A percentile compares a stretch with the other conserved stretches of the same genome.
phyloP scores from a whole-genome alignment of 1,140 invertebrate species.

The Micrasema minimum region DNA sequence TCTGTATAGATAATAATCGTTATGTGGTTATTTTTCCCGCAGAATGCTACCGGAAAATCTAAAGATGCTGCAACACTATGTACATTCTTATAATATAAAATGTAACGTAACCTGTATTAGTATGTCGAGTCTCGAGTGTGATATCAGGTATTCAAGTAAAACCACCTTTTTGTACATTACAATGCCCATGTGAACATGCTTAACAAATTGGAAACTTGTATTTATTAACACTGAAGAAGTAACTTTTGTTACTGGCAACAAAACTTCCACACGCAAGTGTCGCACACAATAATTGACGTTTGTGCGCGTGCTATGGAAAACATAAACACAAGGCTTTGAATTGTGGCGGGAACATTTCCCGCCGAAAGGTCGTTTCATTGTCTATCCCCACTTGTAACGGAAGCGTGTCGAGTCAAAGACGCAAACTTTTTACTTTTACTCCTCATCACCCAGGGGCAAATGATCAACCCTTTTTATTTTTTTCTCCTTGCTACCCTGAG shows the following conservation, averaged over 20 bases:
- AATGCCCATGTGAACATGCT: too few relatives aligned
- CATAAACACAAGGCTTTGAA: conserved; percentile 33
- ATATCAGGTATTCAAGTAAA: too few relatives aligned
- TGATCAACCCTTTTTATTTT: not conserved
- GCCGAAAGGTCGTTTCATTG: conserved; percentile 41
- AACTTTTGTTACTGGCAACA: conserved; percentile 25
- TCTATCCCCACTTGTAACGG: not conserved
- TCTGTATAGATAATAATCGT: too few relatives aligned
- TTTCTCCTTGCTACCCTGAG: not conserved
- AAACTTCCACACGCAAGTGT: conserved; percentile 29
- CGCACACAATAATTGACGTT: conserved; percentile 31
- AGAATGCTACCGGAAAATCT: too few relatives aligned
- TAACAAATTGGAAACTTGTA: conserved; percentile 27
- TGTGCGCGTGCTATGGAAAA: conserved; percentile 27
- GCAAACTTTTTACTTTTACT: not conserved
- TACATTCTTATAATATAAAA: conserved; percentile 1
- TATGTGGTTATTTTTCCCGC: too few relatives aligned
- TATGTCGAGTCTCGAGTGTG: too few relatives aligned
- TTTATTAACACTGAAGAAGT: conserved; percentile 12
- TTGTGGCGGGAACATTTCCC: conserved; percentile 39
- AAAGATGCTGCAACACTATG: conserved; percentile 2
- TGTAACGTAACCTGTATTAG: not conserved
- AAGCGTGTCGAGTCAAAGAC: not conserved
- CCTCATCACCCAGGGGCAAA: not conserved
- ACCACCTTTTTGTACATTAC: too few relatives aligned